These are phyloP conservation scores for Nomada flava DNA, from an alignment of 2,888 invertebrate genomes.

Conservation along the genomic window DNA sequence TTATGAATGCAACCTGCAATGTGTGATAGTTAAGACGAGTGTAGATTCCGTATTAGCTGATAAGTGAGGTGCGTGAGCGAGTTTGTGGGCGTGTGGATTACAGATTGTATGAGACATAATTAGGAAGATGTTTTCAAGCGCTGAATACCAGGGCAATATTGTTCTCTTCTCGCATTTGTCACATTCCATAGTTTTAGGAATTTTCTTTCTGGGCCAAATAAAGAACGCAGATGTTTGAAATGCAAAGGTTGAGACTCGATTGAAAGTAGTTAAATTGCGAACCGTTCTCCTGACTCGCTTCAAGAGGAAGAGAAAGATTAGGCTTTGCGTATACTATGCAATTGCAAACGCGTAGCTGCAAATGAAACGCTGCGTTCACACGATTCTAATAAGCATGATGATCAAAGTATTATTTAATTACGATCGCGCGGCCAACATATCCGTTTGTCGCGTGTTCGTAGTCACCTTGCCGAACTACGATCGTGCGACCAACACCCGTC, in stretches of 20 bases:
- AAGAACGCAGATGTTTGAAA: neutral
- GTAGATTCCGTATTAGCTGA: constrained; percentile 30
- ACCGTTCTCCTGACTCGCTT: neutral
- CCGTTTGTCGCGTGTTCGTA: too few relatives aligned
- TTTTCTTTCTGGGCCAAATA: neutral
- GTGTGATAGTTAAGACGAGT: constrained; percentile 33
- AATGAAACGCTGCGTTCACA: too few relatives aligned
- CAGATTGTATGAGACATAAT: constrained; percentile 9
- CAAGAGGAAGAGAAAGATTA: neutral
- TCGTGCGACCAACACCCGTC: too few relatives aligned
- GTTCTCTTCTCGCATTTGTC: constrained; percentile 43
- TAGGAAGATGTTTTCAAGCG: constrained; percentile 20
- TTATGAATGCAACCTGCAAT: constrained; percentile 30
- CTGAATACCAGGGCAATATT: constrained; percentile 7
- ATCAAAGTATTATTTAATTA: too few relatives aligned
- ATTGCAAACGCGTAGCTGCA: too few relatives aligned
- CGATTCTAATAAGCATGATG: too few relatives aligned
- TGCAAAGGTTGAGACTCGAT: neutral
- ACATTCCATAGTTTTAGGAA: constrained; percentile 37
- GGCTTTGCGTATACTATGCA: too few relatives aligned
- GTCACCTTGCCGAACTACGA: too few relatives aligned
- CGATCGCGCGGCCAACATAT: too few relatives aligned
- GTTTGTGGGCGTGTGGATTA: neutral
- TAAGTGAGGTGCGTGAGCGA: neutral
- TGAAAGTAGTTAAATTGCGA: neutral